Base-by-base conservation (phyloP, 2,113 vertebrate species). In the Peucedramus taeniatus region DNA sequence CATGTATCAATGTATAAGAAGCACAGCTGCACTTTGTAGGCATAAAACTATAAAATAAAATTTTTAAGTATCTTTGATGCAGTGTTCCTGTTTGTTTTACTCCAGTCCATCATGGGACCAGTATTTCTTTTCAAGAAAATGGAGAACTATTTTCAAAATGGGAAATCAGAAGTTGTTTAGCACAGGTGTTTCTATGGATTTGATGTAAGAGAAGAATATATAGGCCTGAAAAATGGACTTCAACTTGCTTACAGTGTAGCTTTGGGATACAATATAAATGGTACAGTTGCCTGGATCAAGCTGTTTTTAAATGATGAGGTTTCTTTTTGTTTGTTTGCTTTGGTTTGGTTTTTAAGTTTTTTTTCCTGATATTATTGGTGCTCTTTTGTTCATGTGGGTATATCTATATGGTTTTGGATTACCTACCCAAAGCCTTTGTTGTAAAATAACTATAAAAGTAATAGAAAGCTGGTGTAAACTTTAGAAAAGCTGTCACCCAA, bases 301-400 rank as follows among this genome's bases (percentile, higher is more conserved):
- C 21, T 70, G 12, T 18, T 94, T 30, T 65, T 49, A 81, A 83
- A 45, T 15, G 1, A 9, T 72, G 28, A 26, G 6, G 2, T 14
- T 45, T 51, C 21, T 7, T 23, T 31, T 66, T 35, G 30, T 42
- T 40, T 49, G 12, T 37, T 53, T 44, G 18, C 20, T 35, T 71
- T 44, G 5, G 0, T 10, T 35, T 49, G 47, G 12, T 16, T 40
- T 9, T 30, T 8, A 9, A 3, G 3, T 1, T 11, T 7, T 47
- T 42, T 42, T 37, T 19, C 10, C 24, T 72, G 30, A 13, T 49
- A 9, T 54, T 51, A 23, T 23, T 64, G 9, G 7, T 71, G 15
- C 13, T 94, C 2, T 3, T 82, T 74, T 94, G 14, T 77, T 90
- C 11, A 6, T 31, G 10, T 69, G 7, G 28, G 3, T 28, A 4